Conservation (phyloP, 2,888 invertebrate genomes). For the Elysia crispata region DNA sequence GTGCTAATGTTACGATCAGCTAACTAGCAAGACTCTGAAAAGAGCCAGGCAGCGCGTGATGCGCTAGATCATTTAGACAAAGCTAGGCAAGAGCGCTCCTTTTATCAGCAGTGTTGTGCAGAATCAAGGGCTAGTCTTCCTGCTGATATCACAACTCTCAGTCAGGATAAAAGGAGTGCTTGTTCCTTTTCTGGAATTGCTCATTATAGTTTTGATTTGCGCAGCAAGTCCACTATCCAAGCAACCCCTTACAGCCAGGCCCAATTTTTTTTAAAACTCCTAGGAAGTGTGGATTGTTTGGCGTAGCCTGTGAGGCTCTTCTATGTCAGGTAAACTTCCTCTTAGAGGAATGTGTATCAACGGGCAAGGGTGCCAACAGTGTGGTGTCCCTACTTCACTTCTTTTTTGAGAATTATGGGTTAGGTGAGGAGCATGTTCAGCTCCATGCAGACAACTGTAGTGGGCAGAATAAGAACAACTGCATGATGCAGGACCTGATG, state of each 20-base stretch:
- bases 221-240: slow-evolving; percentile 58
- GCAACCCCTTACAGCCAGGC: slow-evolving; percentile 60
- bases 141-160: too few relatives aligned
- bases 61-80: too few relatives aligned
- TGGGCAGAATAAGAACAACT: slow-evolving; percentile 20
- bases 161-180: too few relatives aligned
- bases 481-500: neutral
- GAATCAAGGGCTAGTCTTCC: too few relatives aligned
- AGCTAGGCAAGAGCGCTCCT: too few relatives aligned
- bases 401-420: slow-evolving; percentile 3
- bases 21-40: too few relatives aligned
- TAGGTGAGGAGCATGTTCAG: slow-evolving; percentile 3
- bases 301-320: slow-evolving; percentile 52
- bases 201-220: slow-evolving; percentile 59
- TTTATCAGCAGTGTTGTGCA: too few relatives aligned
- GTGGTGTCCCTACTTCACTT: slow-evolving; percentile 15
- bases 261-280: slow-evolving; percentile 58
- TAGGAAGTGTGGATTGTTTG: slow-evolving; percentile 59
- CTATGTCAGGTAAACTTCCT: neutral
- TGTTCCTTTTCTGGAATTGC: neutral
- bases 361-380: slow-evolving; percentile 6
- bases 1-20: too few relatives aligned
- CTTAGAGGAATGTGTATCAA: neutral
- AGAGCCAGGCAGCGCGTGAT: too few relatives aligned
- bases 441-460: slow-evolving; percentile 26